Evolutionary conservation across 2,888 invertebrate genomes (phyloP).

Genomic region (Ochropleura leucogaster): DNA sequence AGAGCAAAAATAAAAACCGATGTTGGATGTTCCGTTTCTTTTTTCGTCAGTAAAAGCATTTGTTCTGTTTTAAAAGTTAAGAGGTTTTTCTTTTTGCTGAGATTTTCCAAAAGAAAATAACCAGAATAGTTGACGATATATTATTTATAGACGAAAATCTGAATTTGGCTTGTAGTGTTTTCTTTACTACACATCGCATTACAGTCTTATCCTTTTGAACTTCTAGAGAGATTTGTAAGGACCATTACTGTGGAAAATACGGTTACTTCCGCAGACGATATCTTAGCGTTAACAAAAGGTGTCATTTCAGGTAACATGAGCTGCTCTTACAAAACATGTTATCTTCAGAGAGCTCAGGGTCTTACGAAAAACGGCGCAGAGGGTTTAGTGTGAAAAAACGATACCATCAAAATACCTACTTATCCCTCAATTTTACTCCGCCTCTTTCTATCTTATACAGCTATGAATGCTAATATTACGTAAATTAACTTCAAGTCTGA

Average conservation of each 20-base stretch:
- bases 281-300: conserved; percentile 54
- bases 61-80: conserved; percentile 33
- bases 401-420: conserved; percentile 21
- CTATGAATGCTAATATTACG: conserved; percentile 5
- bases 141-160: neutral
- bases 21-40: conserved; percentile 35
- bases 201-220: conserved; percentile 35
- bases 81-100: conserved; percentile 21
- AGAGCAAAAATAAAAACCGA: conserved; percentile 57
- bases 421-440: neutral
- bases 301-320: conserved; percentile 46
- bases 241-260: conserved; percentile 60
- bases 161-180: neutral
- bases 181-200: neutral
- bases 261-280: conserved; percentile 62
- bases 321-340: conserved; percentile 45
- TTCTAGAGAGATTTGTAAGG: conserved; percentile 62
- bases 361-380: conserved; percentile 21
- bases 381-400: conserved; percentile 33
- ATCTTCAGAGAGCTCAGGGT: conserved; percentile 34
- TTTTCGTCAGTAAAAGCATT: conserved; percentile 49
- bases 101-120: conserved; percentile 9
- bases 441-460: neutral
- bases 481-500: conserved; percentile 14
- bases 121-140: neutral